Percentiles rank a stretch among this genome's conserved stretches.
These are phyloP conservation scores for Saccostrea glomerata DNA, from an alignment of 1,140 invertebrate genomes.

Conservation along the genomic window DNA sequence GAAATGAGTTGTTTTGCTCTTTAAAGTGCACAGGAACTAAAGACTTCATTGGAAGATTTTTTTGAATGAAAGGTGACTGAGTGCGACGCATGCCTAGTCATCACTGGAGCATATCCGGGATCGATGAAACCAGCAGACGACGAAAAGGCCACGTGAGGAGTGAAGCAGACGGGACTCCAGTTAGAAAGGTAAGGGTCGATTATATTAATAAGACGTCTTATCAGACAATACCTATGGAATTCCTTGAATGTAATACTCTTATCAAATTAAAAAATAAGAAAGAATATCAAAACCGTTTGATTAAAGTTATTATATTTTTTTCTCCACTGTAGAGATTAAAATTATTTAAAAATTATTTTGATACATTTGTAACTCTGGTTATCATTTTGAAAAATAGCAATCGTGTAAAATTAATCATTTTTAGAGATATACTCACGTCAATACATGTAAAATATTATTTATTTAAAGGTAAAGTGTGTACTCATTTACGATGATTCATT, in stretches of 20 bases:
- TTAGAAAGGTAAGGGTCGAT: constrained; percentile 26
- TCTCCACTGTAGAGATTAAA: neutral
- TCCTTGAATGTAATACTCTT: neutral
- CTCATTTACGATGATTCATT: neutral
- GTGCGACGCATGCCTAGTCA: constrained; percentile 34
- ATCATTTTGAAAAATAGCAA: neutral
- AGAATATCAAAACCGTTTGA: neutral
- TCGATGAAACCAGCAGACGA: constrained; percentile 37
- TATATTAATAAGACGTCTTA: neutral
- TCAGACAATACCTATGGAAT: neutral
- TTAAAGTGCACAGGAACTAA: constrained; percentile 36
- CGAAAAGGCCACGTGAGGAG: constrained; percentile 21
- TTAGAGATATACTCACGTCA: too few relatives aligned
- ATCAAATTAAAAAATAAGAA: neutral
- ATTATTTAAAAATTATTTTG: neutral
- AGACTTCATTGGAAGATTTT: neutral
- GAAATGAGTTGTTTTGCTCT: constrained; percentile 9
- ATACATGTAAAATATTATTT: neutral
- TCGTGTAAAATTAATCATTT: neutral
- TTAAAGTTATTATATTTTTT: neutral
- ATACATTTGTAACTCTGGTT: neutral
- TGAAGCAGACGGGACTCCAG: constrained; percentile 17
- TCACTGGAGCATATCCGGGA: constrained; percentile 36
- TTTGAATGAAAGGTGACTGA: constrained; percentile 38
- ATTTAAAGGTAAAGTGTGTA: neutral